Evolutionary conservation across 2,888 invertebrate genomes (phyloP), one percentile per base, ranked within the genome.

Genomic region (Flexamia atlantica): DNA sequence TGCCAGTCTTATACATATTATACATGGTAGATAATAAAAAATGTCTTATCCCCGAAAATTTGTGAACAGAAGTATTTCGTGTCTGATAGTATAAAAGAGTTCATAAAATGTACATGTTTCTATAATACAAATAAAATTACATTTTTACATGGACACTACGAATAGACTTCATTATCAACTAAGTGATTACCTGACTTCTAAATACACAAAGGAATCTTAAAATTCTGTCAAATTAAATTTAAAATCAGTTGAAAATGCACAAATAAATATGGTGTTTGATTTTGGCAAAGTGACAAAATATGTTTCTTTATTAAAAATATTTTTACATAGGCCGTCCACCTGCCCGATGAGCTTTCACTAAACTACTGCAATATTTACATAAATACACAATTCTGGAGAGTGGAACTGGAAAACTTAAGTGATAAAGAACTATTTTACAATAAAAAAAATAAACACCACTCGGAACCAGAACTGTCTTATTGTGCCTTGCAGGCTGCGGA

Each of bases 321-420:
- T 70, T 72, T 82, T 82, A 82, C 84, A 84, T 85, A 86, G 85
- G 85, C 85, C 86, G 85, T 85, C 84, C 84, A 83, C 83, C 83
- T 83, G 53, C 57, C 79, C 84, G 79, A 20, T 82, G 74, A 82
- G 82, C 85, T 68, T 50, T 60, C 83, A 80, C 57, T 81, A 85
- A 42, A 68, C 81, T 81, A 84, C 83, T 79, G 81, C 70, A 60
- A 84, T 85, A 85, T 86, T 83, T 85, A 86, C 86, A 86, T 85
- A 85, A 82, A 82, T 85, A 85, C 84, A 86, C 70, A 84, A 32
- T 74, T 57, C 74, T 83, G 82, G 82, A 74, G 82, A 57, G 53
- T 40, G 79, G 79, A 25, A n/a, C 32, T 23, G 7, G 14, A 7
- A 46, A 36, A 36, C n/a, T 7, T 23, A 36, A 36, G 32, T 4